A percentile compares a stretch with the other conserved stretches of the same genome.
These are phyloP conservation scores for Montipora foliosa DNA, from an alignment of 64 coral and sea anemone species.

Conservation along the genomic window DNA sequence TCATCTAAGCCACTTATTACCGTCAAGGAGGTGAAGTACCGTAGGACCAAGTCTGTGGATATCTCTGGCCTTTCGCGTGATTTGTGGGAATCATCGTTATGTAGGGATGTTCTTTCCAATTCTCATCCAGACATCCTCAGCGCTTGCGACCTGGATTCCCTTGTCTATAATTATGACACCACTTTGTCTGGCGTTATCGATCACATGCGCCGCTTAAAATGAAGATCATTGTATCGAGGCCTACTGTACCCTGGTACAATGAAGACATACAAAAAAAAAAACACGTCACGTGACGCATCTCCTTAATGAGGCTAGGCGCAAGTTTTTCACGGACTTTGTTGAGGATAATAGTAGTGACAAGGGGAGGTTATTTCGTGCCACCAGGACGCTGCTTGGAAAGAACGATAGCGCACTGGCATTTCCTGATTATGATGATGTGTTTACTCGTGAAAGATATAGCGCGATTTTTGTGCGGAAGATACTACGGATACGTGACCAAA, in stretches of 20 bases:
- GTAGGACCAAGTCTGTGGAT: conserved; percentile 62
- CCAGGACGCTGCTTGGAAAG: too few relatives aligned
- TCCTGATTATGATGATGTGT: not conserved
- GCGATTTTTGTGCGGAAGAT: conserved; percentile 67
- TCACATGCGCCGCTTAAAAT: conserved; percentile 68
- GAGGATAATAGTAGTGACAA: too few relatives aligned
- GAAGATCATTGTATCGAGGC: conserved; percentile 57
- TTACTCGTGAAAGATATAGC: conserved; percentile 68
- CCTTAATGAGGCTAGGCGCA: conserved; percentile 62
- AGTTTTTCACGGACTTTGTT: not conserved
- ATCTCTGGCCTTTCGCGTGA: conserved; percentile 39
- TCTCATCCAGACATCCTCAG: conserved; percentile 36
- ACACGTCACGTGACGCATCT: conserved; percentile 55
- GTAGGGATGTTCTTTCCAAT: conserved; percentile 57
- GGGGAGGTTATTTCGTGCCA: too few relatives aligned
- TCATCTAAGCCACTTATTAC: conserved; percentile 60
- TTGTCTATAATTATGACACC: conserved; percentile 52
- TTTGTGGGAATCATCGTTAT: conserved; percentile 31
- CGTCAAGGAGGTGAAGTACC: conserved; percentile 35
- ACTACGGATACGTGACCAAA: conserved; percentile 65
- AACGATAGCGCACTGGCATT: too few relatives aligned
- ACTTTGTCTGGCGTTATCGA: conserved; percentile 57
- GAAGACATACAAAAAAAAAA: conserved; percentile 42
- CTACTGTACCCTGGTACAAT: conserved; percentile 61
- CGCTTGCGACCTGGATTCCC: conserved; percentile 39